Base-by-base conservation (phyloP, 2,797 vertebrate genomes). In the Chelon auratus region DNA sequence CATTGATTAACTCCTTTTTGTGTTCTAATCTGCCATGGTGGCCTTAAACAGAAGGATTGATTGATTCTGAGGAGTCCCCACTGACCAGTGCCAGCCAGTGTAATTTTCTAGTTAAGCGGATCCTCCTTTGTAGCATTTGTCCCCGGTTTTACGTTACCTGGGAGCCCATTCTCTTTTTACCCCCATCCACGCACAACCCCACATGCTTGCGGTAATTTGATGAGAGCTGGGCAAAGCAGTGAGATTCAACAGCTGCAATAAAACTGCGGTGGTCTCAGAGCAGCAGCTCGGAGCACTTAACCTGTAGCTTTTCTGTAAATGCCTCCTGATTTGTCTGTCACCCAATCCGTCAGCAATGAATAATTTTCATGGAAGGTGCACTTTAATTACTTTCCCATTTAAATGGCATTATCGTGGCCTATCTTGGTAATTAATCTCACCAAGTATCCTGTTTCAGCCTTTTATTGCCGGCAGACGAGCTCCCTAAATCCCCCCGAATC, bases 381-480 rank as follows among this genome's bases (percentile, higher is more conserved):
- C 97, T 98, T 99, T 99, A 99, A 99, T 99, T 99, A 99, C 96
- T 96, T 97, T 96, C 95, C 96, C 96, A 97, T 98, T 99, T 98
- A 97, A 98, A 96, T 97, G 96, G 97, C 94, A 97, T 98, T 97
- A 97, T 97, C 94, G 95, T 95, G 91, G 94, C 92, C 95, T 98
- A 96, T 98, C 97, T 96, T 94, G 95, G 96, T 98, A 98, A 98
- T 99, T 99, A 98, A 99, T 99, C 96, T 98, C 95, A 90, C 93
- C 87, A 95, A 96, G 96, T 97, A 98, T 98, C 96, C 96, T 96
- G 96, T 99, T 99, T 97, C 96, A 87, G 94, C 91, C 96, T 96
- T 94, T 97, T 97, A 97, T 96, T 97, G 95, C 94, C 94, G 94
- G 94, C 95, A 96, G 95, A 94, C 94, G 94, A 95, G 92, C 95